phyloP scores from a whole-genome alignment of 2,113 vertebrate species.

The Cyphomyrus discorhynchus region DNA sequence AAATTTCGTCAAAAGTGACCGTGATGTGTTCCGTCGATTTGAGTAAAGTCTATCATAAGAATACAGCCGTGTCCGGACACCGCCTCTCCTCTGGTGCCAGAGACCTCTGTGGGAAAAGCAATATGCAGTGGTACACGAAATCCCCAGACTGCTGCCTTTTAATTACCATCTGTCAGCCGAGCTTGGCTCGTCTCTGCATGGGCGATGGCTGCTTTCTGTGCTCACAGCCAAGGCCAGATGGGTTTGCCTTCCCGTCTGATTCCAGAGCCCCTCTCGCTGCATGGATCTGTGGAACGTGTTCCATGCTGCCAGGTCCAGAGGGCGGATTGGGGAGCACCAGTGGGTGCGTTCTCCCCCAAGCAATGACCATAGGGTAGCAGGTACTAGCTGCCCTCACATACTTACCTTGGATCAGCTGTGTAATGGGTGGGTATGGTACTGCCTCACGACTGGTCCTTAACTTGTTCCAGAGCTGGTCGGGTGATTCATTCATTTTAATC shows the following conservation, averaged over 20 bases:
- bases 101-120: constrained; percentile 10
- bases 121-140: neutral
- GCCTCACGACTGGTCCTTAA: neutral
- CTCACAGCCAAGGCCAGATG: constrained; percentile 25
- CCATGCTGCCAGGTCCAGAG: neutral
- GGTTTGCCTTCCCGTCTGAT: constrained; percentile 3
- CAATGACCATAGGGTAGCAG: neutral
- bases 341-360: neutral
- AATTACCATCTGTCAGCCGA: constrained; percentile 37
- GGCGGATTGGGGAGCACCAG: neutral
- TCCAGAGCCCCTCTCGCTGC: neutral
- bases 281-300: neutral
- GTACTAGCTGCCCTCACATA: neutral
- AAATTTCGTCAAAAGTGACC: neutral
- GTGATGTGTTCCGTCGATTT: neutral
- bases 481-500: neutral
- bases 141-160: constrained; percentile 29
- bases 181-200: constrained; percentile 21
- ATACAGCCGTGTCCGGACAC: neutral
- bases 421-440: neutral
- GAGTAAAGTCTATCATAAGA: neutral
- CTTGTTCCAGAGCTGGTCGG: neutral
- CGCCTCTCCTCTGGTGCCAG: constrained; percentile 9
- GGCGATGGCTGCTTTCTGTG: constrained; percentile 22
- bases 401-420: neutral